phyloP scores from a whole-genome alignment of 2,797 vertebrate genomes.

The Chelon labrosus region DNA sequence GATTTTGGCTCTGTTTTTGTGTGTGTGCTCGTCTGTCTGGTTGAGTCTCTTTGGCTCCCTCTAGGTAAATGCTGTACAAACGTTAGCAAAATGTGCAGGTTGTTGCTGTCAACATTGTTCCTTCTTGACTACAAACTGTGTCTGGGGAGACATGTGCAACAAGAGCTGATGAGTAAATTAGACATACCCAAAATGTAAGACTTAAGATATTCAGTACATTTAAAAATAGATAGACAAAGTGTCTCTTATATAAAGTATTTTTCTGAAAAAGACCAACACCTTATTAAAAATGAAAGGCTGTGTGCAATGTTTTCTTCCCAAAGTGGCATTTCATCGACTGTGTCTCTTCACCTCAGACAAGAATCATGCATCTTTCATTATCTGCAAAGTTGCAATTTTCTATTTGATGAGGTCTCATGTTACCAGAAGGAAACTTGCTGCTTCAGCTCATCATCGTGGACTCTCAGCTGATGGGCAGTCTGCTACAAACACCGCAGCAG shows the following conservation, averaged over 20 bases:
- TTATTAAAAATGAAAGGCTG: neutral
- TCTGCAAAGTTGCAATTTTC: neutral
- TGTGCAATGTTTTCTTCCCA: neutral
- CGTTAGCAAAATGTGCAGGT: neutral
- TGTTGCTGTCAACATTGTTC: neutral
- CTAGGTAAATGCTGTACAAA: neutral
- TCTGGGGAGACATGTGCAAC: neutral
- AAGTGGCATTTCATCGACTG: neutral
- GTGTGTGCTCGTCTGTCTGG: neutral
- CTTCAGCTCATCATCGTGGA: neutral
- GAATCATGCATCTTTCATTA: conserved; percentile 6
- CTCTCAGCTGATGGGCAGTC: conserved; percentile 11
- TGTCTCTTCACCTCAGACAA: conserved; percentile 17
- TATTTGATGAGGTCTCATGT: neutral
- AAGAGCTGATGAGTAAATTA: too few species aligned
- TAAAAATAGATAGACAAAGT: neutral
- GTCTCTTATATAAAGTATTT: neutral
- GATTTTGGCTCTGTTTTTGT: neutral
- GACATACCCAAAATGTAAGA: neutral
- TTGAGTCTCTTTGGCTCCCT: conserved; percentile 24
- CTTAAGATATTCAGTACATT: neutral
- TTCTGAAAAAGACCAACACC: too few species aligned
- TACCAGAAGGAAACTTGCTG: neutral
- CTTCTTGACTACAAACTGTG: neutral
- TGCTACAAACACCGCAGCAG: conserved; percentile 16